Base-by-base conservation (phyloP, 2,888 invertebrate genomes). In the Euzetes globulus region DNA sequence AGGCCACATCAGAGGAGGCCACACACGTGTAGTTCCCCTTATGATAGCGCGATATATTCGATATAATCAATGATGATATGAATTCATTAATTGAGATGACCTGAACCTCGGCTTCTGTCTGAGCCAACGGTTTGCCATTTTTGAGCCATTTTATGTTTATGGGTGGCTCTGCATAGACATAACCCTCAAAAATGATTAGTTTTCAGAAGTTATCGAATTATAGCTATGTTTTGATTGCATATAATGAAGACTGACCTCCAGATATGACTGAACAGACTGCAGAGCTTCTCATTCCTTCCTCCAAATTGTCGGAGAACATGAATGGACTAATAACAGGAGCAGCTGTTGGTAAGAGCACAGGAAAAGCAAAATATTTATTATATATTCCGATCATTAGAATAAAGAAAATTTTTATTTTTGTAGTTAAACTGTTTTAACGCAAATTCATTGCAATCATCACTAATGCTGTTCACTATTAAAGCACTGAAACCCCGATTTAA, bases 21-120 rank as follows among this genome's bases (percentile, higher is more conserved):
- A 80, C 79, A 75, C 83, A 83, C 0, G 83, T 83, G 78, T 83
- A 83, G 79, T 82, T 82, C 11, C 83, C 83, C 72, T 81, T 80
- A 78, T 83, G 83, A 73, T 78, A 79, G 4, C 82, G 82, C 45
- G 79, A 79, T 22, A 81, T 82, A 73, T 81, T 80, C 52, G 80
- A 80, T 55, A 83, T 83, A 25, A 81, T 81, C 75, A 83, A 77
- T 52, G 81, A 79, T n/a, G 79, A 78, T 17, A 78, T 78, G 75
- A 78, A 79, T 45, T 79, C 78, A 9, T 77, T 78, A 29, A 79
- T 77, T 15, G 78, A 75, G 3, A 79, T 76, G 25, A 78, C 75
- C 63, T 78, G 77, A 22, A 79, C 75, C 22, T 77, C 75, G 6
- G 27, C 41, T 22, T 71, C 63, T 5, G 55, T 52, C 2, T 60